Evolutionary conservation across 2,113 vertebrate species (phyloP).

Genomic region (cattle (Bos taurus)): DNA sequence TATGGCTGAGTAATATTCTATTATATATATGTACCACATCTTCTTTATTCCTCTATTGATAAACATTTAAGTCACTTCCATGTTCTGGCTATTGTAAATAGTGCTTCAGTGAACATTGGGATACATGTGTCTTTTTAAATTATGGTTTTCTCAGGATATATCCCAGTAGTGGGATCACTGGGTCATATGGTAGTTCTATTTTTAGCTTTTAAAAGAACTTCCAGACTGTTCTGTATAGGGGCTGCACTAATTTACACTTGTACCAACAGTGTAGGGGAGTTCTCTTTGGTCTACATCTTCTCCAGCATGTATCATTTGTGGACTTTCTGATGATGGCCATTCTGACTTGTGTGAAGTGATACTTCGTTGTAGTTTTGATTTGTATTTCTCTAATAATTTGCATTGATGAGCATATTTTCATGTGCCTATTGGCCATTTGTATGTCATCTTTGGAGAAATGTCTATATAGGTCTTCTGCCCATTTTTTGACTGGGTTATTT

Average conservation of each 20-base stretch:
- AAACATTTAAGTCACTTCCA: not conserved
- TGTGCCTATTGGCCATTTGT: not conserved
- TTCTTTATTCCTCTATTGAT: not conserved
- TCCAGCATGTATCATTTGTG: not conserved
- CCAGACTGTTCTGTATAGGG: not conserved
- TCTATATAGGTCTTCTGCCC: not conserved
- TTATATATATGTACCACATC: not conserved
- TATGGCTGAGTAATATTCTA: not conserved
- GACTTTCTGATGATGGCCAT: not conserved
- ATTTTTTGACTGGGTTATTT: not conserved
- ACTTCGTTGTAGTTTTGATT: not conserved
- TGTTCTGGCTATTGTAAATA: not conserved
- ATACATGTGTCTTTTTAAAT: not conserved
- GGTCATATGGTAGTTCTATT: not conserved
- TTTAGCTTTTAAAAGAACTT: not conserved
- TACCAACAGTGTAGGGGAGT: not conserved
- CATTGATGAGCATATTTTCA: not conserved
- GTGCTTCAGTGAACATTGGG: not conserved
- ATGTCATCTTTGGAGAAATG: not conserved
- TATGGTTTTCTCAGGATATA: not conserved
- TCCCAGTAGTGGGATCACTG: not conserved
- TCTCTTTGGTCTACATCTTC: not conserved
- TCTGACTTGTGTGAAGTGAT: not conserved
- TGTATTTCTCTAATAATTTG: not conserved
- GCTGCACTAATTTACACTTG: not conserved